These are phyloP conservation scores for Drosophila nebulosa DNA, from an alignment of 1,140 invertebrate species.

Conservation along the genomic window DNA sequence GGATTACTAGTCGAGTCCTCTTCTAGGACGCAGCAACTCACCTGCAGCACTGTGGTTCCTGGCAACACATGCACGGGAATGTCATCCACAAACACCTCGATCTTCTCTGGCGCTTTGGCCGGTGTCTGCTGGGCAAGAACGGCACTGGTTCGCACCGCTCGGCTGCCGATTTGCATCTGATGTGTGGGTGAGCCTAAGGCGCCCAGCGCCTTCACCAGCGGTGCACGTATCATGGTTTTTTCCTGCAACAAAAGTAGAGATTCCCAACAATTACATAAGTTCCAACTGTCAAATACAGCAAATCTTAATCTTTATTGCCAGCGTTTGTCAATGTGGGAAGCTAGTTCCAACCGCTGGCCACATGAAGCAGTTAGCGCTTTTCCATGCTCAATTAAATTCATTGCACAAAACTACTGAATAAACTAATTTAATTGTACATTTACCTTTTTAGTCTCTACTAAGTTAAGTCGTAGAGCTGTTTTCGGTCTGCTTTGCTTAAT, in stretches of 20 bases:
- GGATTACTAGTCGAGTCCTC: neutral
- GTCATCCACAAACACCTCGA: slow-evolving; percentile 99
- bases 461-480: neutral
- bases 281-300: slow-evolving; percentile 6
- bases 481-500: neutral
- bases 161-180: slow-evolving; percentile 60
- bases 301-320: neutral
- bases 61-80: slow-evolving; percentile 96
- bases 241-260: slow-evolving; percentile 59
- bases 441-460: neutral
- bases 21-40: slow-evolving; percentile 69
- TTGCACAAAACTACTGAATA: neutral
- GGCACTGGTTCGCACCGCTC: slow-evolving; percentile 78
- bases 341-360: neutral
- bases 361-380: neutral
- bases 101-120: slow-evolving; percentile 87
- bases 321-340: neutral
- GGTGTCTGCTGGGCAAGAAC: slow-evolving; percentile 80
- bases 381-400: neutral
- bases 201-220: slow-evolving; percentile 78
- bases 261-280: slow-evolving; percentile 72
- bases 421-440: neutral
- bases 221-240: slow-evolving; percentile 79
- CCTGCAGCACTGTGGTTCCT: slow-evolving; percentile 98
- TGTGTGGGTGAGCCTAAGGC: slow-evolving; percentile 78